phyloP scores from a whole-genome alignment of 1,140 invertebrate species.

The Aphis gossypii region DNA sequence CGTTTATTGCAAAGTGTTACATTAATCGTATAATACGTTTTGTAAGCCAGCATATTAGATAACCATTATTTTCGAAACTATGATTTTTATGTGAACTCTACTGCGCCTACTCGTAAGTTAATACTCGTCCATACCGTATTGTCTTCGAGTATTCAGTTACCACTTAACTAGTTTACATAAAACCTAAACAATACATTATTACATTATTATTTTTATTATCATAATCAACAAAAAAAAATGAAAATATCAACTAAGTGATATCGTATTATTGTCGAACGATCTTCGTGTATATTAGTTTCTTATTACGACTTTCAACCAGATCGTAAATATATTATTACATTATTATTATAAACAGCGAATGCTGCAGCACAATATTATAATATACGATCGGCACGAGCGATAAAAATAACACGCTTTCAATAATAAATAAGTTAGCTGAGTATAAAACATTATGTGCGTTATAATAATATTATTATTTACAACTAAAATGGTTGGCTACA shows the following conservation, averaged over 20 bases:
- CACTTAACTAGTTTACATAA: background rate
- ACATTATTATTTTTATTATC: background rate
- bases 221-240: background rate
- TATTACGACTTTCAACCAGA: background rate
- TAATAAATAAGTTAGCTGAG: background rate
- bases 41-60: background rate
- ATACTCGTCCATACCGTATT: background rate
- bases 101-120: background rate
- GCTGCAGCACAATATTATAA: background rate
- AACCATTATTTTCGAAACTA: background rate
- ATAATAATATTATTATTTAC: background rate
- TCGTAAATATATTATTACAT: background rate
- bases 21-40: background rate
- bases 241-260: background rate
- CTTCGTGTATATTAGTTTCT: background rate
- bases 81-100: background rate
- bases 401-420: slow-evolving; percentile 13
- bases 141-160: background rate
- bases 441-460: background rate
- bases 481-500: background rate
- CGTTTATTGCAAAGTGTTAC: background rate
- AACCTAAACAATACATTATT: background rate
- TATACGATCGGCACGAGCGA: background rate
- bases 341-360: background rate
- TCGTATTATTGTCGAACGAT: slow-evolving; percentile 19